These are phyloP conservation scores for Philotrypesis tridentata DNA, from an alignment of 1,140 invertebrate species.

Conservation along the genomic window DNA sequence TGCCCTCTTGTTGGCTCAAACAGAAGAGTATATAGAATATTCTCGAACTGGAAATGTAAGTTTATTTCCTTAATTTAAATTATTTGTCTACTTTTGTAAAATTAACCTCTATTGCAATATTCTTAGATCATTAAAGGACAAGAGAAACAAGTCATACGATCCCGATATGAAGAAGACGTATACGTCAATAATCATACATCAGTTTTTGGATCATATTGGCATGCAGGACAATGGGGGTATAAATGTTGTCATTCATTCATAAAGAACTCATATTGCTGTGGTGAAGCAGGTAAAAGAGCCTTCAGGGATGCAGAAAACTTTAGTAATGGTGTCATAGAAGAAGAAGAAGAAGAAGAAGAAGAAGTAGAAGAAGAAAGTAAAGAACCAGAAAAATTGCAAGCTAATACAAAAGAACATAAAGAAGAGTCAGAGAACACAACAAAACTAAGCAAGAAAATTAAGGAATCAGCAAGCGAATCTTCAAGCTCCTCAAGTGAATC, in stretches of 20 bases:
- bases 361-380: conserved; percentile 36
- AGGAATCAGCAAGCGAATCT: conserved; percentile 58
- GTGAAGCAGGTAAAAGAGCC: conserved; percentile 81
- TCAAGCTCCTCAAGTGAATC: conserved; percentile 44
- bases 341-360: conserved; percentile 32
- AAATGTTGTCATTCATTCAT: conserved; percentile 96
- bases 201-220: conserved; percentile 98
- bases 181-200: conserved; percentile 93
- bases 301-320: conserved; percentile 53
- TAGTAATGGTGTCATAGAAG: not conserved
- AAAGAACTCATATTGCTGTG: conserved; percentile 93
- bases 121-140: conserved; percentile 82
- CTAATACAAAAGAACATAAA: conserved; percentile 7
- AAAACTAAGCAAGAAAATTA: conserved; percentile 46
- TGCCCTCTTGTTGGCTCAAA: conserved; percentile 92
- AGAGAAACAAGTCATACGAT: conserved; percentile 90
- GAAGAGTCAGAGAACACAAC: conserved; percentile 44
- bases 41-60: conserved; percentile 90
- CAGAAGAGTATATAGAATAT: conserved; percentile 97
- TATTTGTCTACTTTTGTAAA: not conserved
- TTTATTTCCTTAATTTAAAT: not conserved
- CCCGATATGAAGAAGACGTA: conserved; percentile 96
- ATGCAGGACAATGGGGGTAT: conserved; percentile 94
- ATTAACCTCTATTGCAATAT: not conserved
- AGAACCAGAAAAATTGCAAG: conserved; percentile 3